Evolutionary conservation across 2,113 vertebrate genomes (phyloP).

Genomic region (Oenanthe melanoleuca): DNA sequence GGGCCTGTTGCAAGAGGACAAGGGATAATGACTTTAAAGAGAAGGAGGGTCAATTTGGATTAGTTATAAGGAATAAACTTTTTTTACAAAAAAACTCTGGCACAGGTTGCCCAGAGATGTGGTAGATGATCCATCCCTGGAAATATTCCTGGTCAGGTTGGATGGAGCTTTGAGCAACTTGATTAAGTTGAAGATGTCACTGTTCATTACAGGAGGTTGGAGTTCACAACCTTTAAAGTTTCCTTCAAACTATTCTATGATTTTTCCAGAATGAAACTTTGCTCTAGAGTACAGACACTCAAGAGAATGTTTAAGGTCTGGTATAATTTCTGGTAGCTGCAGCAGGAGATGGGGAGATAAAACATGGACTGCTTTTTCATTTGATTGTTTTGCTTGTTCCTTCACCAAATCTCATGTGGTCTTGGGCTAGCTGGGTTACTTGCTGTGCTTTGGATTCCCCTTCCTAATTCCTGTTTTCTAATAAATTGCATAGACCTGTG

Average conservation of each 20-base stretch:
- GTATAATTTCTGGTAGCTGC: background rate
- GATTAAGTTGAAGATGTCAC: background rate
- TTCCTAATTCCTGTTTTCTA: background rate
- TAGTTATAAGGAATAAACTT: background rate
- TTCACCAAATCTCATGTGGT: background rate
- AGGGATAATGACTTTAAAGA: background rate
- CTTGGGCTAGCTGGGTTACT: background rate
- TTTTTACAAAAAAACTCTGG: background rate
- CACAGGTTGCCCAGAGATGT: background rate
- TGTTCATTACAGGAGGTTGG: background rate
- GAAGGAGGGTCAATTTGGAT: background rate
- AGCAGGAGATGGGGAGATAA: background rate
- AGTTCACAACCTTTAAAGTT: background rate
- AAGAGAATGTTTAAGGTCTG: background rate
- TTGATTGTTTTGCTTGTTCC: background rate
- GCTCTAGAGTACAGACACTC: accelerated
- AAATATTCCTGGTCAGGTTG: background rate
- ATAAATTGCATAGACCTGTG: background rate
- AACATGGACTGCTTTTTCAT: background rate
- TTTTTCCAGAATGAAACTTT: background rate
- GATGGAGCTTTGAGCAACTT: background rate
- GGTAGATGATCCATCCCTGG: too few species aligned
- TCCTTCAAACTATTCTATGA: background rate
- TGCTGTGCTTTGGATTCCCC: background rate
- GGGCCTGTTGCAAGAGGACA: accelerated